phyloP scores from a whole-genome alignment of 2,113 vertebrate genomes.

The Garra rufa region DNA sequence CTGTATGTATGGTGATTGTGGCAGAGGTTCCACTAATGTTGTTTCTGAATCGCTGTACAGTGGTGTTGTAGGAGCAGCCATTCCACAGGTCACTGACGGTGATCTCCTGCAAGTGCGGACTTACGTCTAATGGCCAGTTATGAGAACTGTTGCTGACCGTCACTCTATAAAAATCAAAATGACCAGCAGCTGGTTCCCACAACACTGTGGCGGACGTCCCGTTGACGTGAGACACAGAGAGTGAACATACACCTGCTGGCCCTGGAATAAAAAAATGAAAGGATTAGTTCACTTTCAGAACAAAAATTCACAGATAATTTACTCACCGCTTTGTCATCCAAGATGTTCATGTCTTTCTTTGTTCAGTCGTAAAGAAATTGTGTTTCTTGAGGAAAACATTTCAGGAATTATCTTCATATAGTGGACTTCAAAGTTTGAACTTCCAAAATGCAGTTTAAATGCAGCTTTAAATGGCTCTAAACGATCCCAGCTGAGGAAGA shows the following conservation, averaged over 20 bases:
- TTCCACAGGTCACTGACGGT: conserved; percentile 73
- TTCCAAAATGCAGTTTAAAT: no score
- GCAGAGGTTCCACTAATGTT: conserved; percentile 67
- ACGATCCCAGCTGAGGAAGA: no score
- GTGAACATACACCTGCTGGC: conserved; percentile 77
- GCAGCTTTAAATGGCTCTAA: no score
- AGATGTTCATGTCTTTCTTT: no score
- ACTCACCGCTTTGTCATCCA: no score
- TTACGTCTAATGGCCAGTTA: conserved; percentile 67
- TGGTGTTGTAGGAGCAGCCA: conserved; percentile 82
- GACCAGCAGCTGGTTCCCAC: conserved; percentile 77
- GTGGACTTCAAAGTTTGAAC: no score
- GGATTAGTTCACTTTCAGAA: no score
- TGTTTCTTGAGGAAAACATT: no score
- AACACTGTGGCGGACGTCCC: conserved; percentile 76
- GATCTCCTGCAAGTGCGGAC: conserved; percentile 64
- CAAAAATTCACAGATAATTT: no score
- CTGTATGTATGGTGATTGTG: conserved; percentile 76
- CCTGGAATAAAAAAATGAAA: conserved; percentile 68
- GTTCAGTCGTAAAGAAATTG: no score
- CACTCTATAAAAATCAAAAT: conserved; percentile 83
- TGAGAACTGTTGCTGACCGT: conserved; percentile 74
- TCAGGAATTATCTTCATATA: no score
- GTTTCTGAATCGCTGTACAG: conserved; percentile 75
- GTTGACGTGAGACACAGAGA: conserved; percentile 74